Base-by-base conservation (phyloP, 2,797 vertebrate genomes). In the Pantherophis alleghaniensis region DNA sequence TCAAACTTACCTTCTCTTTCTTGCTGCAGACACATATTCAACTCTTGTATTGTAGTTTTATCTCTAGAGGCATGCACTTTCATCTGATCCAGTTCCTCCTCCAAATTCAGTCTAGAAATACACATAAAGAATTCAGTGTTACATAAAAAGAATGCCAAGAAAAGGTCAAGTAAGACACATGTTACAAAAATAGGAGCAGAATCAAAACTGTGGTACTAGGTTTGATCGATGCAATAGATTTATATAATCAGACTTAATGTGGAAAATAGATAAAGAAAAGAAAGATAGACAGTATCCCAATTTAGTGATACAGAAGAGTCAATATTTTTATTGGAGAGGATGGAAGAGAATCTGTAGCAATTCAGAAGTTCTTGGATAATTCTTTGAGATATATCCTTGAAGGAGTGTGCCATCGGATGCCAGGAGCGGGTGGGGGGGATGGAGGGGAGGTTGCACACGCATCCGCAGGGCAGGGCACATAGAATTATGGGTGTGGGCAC, bases 1-100 rank as follows among this genome's bases (percentile, higher is more conserved):
- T 22, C 59, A 53, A 91, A 9, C 26, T 96, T 94, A 99, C 97
- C 97, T 98, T 98, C 96, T 87, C 94, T 97, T 95, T 98, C 97
- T 92, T 98, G 94, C 57, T 97, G 93, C 26, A 98, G 97, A 97
- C 93, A 97, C 55, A 97, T 57, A 87, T 96, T 98, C 91, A 99
- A 94, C 95, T 98, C 97, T 95, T 98, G 97, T 87, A 98, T 96
- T 26, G 96, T 98, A 94, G 98, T 97, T 93, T 98, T 98, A 97
- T 98, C 98, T 96, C 97, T 92, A 10, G 98, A 98, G 42, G 90
- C 94, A 92, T 97, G 96, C 89, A 98, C 98, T 95, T 98, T 98
- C 93, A 98, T 96, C 94, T 98, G 96, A 97, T 99, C 97, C 95
- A 99, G 94, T 94, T 99, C 98, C 96, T 99, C 98, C 94, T 99